Evolutionary conservation across 2,113 vertebrate species (phyloP).

Genomic region (Cololabis saira): DNA sequence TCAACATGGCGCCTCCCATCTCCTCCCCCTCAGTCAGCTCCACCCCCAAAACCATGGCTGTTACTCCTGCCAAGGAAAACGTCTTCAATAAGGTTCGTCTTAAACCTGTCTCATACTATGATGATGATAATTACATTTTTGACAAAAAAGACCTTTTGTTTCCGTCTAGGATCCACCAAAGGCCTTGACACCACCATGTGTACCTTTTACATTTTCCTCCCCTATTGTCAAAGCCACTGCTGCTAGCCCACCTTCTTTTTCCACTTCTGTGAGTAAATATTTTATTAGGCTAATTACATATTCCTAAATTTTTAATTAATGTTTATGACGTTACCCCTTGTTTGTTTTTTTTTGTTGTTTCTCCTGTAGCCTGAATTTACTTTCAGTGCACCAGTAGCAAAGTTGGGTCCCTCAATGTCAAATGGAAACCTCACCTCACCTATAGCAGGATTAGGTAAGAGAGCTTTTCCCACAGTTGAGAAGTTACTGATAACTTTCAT

Average conservation of each 20-base stretch:
- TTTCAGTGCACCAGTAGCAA: conserved; percentile 93
- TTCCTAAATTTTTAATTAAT: background rate
- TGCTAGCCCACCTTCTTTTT: conserved; percentile 87
- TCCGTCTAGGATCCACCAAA: conserved; percentile 58
- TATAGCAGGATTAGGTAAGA: conserved; percentile 76
- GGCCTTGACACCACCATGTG: conserved; percentile 75
- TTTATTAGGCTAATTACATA: background rate
- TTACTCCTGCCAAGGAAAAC: conserved; percentile 50
- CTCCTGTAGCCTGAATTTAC: conserved; percentile 88
- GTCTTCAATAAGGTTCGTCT: conserved; percentile 65
- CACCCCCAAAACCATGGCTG: conserved; percentile 61
- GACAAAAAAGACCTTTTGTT: background rate
- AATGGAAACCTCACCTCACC: conserved; percentile 77
- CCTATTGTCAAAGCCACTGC: conserved; percentile 96
- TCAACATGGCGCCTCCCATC: conserved; percentile 73
- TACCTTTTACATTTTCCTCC: conserved; percentile 93
- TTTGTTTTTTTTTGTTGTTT: background rate
- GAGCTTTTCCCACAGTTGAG: background rate
- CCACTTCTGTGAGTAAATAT: conserved; percentile 86
- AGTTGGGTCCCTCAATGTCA: conserved; percentile 81
- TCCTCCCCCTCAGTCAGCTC: conserved; percentile 53
- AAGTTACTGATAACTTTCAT: background rate
- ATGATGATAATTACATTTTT: background rate
- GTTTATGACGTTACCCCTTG: background rate
- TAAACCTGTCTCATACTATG: too few species aligned